Evolutionary conservation across 1,140 invertebrate genomes (phyloP), one percentile per base, ranked within the genome.

Genomic region (Aphelenchoides besseyi): DNA sequence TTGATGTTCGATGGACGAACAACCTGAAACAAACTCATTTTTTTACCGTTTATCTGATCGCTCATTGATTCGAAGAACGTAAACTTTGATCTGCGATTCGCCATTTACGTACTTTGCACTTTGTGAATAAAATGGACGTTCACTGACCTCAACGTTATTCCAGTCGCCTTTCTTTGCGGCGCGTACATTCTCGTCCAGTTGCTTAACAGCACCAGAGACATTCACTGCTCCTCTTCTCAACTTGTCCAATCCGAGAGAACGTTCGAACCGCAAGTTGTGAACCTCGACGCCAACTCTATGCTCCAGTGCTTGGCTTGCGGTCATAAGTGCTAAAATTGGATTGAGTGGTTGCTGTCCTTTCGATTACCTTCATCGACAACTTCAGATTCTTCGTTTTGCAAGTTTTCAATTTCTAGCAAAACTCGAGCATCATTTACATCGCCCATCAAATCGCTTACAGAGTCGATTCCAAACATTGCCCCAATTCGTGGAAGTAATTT

Each of bases 301-400:
- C 23, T 48, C 41, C 41, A 48, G 41, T 48, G 41, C 41, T 23
- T 48, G 41, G 41, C 41, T 48, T 48, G 12, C 12, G 41, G 41
- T 48, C 41, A 48, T 48, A 12, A 23, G 12, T 48, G 12, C 41
- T 48, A 23, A 12, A 48, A 48, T 23, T 16, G 41, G 41, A 23
- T 16, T 12, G 41, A 48, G 41, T 23, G 41, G 12, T 23, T 23
- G 41, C 41, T 16, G 41, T 16, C 41, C 23, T 48, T 23, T 48
- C 57, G 57, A 18, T 53, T 29, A 67, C 62, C 26, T 26, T 48
- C 62, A 8, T 67, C 26, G 5, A 16, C 62, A 67, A 18, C 26
- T 67, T 66, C 30, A 5, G 26, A 67, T 66, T 36, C 33, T 67
- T 66, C 61, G 54, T 66, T 5, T 67, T 66, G 3, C 5, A 8